Conservation (phyloP, 2,888 invertebrate genomes). For the Netelia melanura region DNA sequence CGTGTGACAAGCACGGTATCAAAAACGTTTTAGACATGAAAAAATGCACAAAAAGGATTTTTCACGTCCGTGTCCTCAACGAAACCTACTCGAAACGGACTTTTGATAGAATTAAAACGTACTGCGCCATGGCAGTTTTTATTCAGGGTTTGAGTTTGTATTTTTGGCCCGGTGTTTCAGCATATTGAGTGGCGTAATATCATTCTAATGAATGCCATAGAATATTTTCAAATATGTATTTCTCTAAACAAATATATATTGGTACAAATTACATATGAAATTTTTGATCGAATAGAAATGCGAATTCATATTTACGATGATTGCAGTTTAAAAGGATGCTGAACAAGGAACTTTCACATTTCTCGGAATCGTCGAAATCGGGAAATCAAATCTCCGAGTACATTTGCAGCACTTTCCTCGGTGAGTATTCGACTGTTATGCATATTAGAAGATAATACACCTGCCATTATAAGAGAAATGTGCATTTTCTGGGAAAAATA, state of each 20-base stretch:
- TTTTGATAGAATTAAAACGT: too few species aligned
- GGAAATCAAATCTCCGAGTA: constrained; percentile 99
- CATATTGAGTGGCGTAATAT: too few species aligned
- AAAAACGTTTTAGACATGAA: too few species aligned
- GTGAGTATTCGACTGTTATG: constrained; percentile 87
- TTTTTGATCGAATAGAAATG: background rate
- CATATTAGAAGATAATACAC: background rate
- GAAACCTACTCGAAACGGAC: too few species aligned
- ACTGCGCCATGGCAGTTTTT: too few species aligned
- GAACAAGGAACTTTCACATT: constrained; percentile 99
- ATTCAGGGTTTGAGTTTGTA: too few species aligned
- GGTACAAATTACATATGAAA: background rate
- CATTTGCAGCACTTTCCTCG: constrained; percentile 99
- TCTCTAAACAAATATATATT: background rate
- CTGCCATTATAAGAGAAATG: too few species aligned
- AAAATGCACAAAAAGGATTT: too few species aligned
- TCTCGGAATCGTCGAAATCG: constrained; percentile 99
- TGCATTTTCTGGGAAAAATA: too few species aligned
- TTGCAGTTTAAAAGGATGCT: constrained; percentile 99
- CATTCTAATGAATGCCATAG: background rate
- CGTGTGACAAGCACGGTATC: too few species aligned
- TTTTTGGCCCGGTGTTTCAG: too few species aligned
- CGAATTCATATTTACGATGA: background rate
- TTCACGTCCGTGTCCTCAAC: too few species aligned
- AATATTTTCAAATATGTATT: background rate